Base-by-base conservation (phyloP, 1,140 invertebrate species). In the Brachionus paranguensis region DNA sequence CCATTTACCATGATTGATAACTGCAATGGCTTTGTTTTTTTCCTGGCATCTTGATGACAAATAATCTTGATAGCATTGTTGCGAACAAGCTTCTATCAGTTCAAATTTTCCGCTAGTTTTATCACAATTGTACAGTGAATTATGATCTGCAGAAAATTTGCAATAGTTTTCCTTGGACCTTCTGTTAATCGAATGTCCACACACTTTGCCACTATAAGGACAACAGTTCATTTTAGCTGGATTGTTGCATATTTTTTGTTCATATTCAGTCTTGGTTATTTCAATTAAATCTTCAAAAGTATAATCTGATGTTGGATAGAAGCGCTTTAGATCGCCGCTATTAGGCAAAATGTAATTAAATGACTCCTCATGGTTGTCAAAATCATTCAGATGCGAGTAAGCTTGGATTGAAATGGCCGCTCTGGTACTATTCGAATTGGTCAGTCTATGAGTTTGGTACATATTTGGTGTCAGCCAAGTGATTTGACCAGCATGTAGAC, bases 391-490 rank as follows among this genome's bases (percentile, higher is more conserved):
- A 74, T 74, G 70, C 37, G 70, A 74, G 41, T 74, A 74, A 5
- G 70, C 70, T 74, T 74, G 70, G 20, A 74, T 74, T 43, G 70
- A 74, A 45, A 74, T 74, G 20, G 70, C 70, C 4, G 70, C 70
- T 43, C 37, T 41, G 10, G 33, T 43, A 17, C 37, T 74, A 17
- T 74, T 41, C 12, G 5, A n/a, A 43, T 74, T 74, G 14, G 37
- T 78, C 24, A 78, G 2, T n/a, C 14, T 50, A 53, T 78, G 74
- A n/a, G 74, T 78, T 55, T 78, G 74, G 53, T 78, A 53, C 11
- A 27, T 29, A 14, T 4, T 29, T 2, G 74, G 74, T 53, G 47
- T 29, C 10, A 78, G 4, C 45, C 74, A 78, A 27, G 74, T 78
- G 1, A 78, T 29, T 53, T 33, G 4, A 43, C 74, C 74, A 29